phyloP scores from a whole-genome alignment of 2,888 invertebrate species.

The Dioctria rufipes region DNA sequence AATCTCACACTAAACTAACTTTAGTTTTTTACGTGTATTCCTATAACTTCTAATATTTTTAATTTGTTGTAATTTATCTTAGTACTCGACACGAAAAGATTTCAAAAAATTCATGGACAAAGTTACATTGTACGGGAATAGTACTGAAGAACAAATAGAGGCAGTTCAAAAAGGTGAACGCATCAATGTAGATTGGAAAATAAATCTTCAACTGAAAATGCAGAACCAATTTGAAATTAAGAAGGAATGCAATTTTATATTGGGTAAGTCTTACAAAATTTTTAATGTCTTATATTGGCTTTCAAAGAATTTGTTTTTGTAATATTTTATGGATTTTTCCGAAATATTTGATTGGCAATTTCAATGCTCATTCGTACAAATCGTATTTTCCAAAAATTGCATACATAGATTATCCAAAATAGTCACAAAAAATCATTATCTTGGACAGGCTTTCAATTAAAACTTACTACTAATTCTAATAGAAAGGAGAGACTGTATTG shows the following conservation, averaged over 20 bases:
- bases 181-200: conserved; percentile 86
- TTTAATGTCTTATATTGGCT: background rate
- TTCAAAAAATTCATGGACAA: conserved; percentile 73
- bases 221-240: conserved; percentile 77
- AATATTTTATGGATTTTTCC: too few relatives aligned
- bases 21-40: background rate
- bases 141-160: conserved; percentile 72
- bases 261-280: conserved; percentile 73
- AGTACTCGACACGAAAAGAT: conserved; percentile 66
- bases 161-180: conserved; percentile 79
- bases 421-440: too few relatives aligned
- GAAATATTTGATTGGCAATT: too few relatives aligned
- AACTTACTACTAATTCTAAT: too few relatives aligned
- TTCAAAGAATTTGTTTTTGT: background rate
- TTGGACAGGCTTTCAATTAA: too few relatives aligned
- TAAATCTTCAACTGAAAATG: conserved; percentile 82
- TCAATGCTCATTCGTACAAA: too few relatives aligned
- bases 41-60: too few relatives aligned
- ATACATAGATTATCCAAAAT: too few relatives aligned
- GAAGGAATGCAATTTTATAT: conserved; percentile 82
- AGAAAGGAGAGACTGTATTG: too few relatives aligned
- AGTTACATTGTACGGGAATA: conserved; percentile 73
- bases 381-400: background rate
- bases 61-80: background rate
- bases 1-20: background rate